A percentile compares a stretch with the other conserved stretches of the same genome.
Evolutionary conservation across 2,888 invertebrate species (phyloP).

Genomic region (Drosophila yooni): DNA sequence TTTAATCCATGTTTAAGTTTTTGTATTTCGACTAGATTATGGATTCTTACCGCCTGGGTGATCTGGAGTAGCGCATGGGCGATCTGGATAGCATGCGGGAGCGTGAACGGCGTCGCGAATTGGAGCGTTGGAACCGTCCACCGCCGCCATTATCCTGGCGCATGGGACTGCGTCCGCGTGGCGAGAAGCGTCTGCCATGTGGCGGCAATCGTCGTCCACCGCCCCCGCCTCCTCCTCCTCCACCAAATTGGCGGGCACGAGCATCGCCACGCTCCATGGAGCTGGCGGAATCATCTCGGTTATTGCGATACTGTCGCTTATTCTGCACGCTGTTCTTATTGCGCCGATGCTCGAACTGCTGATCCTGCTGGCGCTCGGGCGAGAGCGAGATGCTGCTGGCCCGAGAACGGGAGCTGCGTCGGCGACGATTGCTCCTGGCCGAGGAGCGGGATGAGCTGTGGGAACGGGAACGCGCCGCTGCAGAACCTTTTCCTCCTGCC

Average conservation of each 20-base stretch:
- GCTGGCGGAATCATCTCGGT: constrained; percentile 89
- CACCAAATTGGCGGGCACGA: constrained; percentile 75
- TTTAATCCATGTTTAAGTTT: background rate
- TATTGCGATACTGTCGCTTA: constrained; percentile 94
- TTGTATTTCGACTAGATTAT: background rate
- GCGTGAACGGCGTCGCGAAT: constrained; percentile 83
- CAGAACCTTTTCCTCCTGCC: constrained; percentile 60
- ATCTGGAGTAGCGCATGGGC: constrained; percentile 82
- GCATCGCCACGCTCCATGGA: constrained; percentile 82
- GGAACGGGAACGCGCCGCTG: constrained; percentile 60
- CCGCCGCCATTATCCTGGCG: constrained; percentile 72
- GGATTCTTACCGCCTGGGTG: constrained; percentile 82
- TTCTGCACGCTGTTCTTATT: constrained; percentile 93
- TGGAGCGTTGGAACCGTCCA: constrained; percentile 81
- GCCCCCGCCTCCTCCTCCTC: constrained; percentile 73
- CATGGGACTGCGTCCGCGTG: constrained; percentile 74
- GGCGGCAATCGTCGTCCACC: constrained; percentile 73
- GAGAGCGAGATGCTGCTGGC: constrained; percentile 83
- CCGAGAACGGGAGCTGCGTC: constrained; percentile 84
- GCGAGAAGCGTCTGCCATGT: constrained; percentile 72
- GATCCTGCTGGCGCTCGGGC: constrained; percentile 85
- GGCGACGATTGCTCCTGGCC: constrained; percentile 82
- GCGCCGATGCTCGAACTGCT: constrained; percentile 89
- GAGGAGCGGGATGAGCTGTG: constrained; percentile 79
- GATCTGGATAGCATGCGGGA: constrained; percentile 83